Evolutionary conservation across 1,140 invertebrate genomes (phyloP), one percentile per base, ranked within the genome.

Genomic region (Sweltsa coloradensis): DNA sequence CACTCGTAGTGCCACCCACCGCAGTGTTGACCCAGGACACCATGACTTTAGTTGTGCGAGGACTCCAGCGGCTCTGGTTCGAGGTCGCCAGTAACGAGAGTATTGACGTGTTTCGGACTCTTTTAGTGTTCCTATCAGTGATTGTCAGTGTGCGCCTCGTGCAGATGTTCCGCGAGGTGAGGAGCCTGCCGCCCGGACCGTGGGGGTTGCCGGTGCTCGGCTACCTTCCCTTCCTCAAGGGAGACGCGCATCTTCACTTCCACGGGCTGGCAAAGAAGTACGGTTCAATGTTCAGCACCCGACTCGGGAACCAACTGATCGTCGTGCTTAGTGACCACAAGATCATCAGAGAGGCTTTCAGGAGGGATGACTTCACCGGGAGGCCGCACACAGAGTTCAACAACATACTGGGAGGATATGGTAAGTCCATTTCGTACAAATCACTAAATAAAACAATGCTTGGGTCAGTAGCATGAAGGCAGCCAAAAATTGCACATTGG

Each of bases 251-350:
- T 65, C 72, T 85, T n/a, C 74, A 78, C 11, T 86, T 85, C 64
- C 69, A 77, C 52, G 73, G 83, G 48, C 64, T 92, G 51, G 75
- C 83, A 11, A 72, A 78, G 44, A 77, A 75, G 48, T 91, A 88
- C 60, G 89, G 89, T 0, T 68, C 78, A 0, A 72, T 91, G 40
- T 89, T 90, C 66, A 85, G 85, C n/a, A 73, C 84, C 0, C 68
- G 74, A 18, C 70, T 92, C 1, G 89, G 89, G 21, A 81, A 75
- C 49, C 81, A 91, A 55, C 67, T 89, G 4, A 78, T 86, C 7
- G 81, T 93, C 13, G 83, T 93, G 5, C 67, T 93, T 47, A 87
- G 81, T 64, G 89, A 93, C 67, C 82, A 87, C 60, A 77, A 79
- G 54, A 68, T 81, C 54, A 89, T 94, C 51, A 70, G 86, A 42